phyloP scores from a whole-genome alignment of 2,888 invertebrate genomes.

The Callosobruchus maculatus region DNA sequence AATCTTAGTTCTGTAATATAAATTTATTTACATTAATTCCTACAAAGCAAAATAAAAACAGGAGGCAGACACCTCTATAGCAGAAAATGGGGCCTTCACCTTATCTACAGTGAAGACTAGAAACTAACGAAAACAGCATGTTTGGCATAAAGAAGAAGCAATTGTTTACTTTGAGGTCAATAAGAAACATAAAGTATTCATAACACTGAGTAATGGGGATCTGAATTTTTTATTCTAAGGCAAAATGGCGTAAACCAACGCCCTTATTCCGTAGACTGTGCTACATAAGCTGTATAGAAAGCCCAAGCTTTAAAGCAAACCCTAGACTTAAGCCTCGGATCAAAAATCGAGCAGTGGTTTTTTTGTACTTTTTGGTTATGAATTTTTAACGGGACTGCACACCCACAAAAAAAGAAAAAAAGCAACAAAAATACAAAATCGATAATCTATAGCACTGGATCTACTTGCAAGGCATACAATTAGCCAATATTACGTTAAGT shows the following conservation, averaged over 20 bases:
- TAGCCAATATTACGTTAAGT: slow-evolving; percentile 23
- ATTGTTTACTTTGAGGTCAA: slow-evolving; percentile 14
- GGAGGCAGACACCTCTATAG: background rate
- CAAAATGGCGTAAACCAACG: slow-evolving; percentile 50
- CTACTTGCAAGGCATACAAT: slow-evolving; percentile 7
- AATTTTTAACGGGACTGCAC: slow-evolving; percentile 46
- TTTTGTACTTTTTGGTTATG: slow-evolving; percentile 50
- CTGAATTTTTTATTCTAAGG: slow-evolving; percentile 38
- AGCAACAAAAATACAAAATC: slow-evolving; percentile 26
- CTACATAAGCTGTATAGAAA: slow-evolving; percentile 8
- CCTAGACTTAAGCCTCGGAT: slow-evolving; percentile 15
- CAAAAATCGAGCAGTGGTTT: slow-evolving; percentile 27
- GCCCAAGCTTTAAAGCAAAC: slow-evolving; percentile 15
- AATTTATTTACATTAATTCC: slow-evolving; percentile 16
- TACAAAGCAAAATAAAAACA: slow-evolving; percentile 18
- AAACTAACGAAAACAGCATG: background rate
- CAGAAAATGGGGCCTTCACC: background rate
- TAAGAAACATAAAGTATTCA: slow-evolving; percentile 25
- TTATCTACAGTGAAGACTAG: background rate
- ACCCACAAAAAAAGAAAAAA: slow-evolving; percentile 27
- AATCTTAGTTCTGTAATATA: slow-evolving; percentile 22
- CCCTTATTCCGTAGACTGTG: slow-evolving; percentile 35
- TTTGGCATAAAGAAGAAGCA: slow-evolving; percentile 1
- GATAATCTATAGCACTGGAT: slow-evolving; percentile 8
- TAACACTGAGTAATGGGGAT: slow-evolving; percentile 21